Base-by-base conservation (phyloP, 2,113 vertebrate species). In the Myotis brandtii region DNA sequence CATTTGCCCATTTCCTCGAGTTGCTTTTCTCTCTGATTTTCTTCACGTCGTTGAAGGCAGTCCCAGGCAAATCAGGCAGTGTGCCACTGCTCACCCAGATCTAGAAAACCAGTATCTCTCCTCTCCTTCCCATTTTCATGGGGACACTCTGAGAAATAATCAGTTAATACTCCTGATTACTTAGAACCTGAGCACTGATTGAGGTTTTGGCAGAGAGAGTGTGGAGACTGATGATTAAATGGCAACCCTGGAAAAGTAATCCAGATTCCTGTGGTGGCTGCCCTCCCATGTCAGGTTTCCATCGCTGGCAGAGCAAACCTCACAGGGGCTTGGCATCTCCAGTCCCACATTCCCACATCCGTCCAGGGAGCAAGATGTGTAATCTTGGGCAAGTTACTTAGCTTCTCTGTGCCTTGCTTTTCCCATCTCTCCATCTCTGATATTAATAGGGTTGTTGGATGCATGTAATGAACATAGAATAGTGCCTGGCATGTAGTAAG, bases 1-100 rank as follows among this genome's bases (percentile, higher is more conserved):
- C 82, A 79, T 96, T 92, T 84, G 59, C 34, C 37, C 21, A 27
- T 95, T 95, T 96, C 72, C 76, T 77, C 88, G 62, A 90, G 81
- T 85, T 93, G 81, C 46, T 73, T 90, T 85, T 30, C 79, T 86
- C 43, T 92, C 70, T 93, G 27, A 17, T 92, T 95, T 96, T 96
- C 92, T 86, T 94, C 66, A 88, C 40, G 89, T 70, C 76, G 52
- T 32, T 43, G 69, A 84, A 93, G 86, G 92, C 85, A 88, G n/a
- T 72, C 83, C 50, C 46, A 32, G 69, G 62, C 56, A 66, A 79
- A 89, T 91, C 69, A 76, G 62, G 48, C 86, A 59, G 50, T 9
- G 30, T 95, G 52, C 27, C 21, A 6, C 73, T 1, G 0, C 27
- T 87, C 40, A 56, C 43, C 30, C 21, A 82, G 7, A 79, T 84